Evolutionary conservation across 1,140 invertebrate genomes (phyloP).

Genomic region (Drosophila bocki): DNA sequence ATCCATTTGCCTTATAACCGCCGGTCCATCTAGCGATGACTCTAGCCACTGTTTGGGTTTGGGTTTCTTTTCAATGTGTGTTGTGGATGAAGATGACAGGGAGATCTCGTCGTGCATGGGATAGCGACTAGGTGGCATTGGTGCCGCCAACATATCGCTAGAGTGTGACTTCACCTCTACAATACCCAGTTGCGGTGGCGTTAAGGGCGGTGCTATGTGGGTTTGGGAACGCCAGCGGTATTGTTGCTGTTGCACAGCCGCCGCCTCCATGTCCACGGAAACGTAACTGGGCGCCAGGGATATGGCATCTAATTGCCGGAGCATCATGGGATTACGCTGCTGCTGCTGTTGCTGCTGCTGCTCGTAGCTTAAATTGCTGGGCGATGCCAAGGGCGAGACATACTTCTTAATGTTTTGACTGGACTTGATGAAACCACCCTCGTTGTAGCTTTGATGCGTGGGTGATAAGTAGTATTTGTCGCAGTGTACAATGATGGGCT

Average conservation of each 20-base stretch:
- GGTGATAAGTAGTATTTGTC: conserved; percentile 82
- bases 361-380: conserved; percentile 62
- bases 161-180: conserved; percentile 67
- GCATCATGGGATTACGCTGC: conserved; percentile 46
- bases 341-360: conserved; percentile 42
- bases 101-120: conserved; percentile 74
- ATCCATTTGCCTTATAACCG: conserved; percentile 72
- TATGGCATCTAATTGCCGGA: conserved; percentile 72
- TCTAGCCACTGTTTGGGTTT: conserved; percentile 86
- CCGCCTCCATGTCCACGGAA: conserved; percentile 67
- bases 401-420: conserved; percentile 84
- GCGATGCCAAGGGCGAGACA: conserved; percentile 72
- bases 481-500: conserved; percentile 78
- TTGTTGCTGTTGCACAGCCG: conserved; percentile 50
- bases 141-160: conserved; percentile 76
- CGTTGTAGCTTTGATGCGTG: conserved; percentile 78
- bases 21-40: conserved; percentile 86
- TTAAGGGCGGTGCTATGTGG: conserved; percentile 69
- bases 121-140: conserved; percentile 51
- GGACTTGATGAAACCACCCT: conserved; percentile 81
- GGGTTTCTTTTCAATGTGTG: conserved; percentile 66
- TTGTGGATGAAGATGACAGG: conserved; percentile 67
- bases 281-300: conserved; percentile 78
- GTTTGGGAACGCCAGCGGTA: conserved; percentile 78
- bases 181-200: conserved; percentile 58